Evolutionary conservation across 2,797 vertebrate genomes (phyloP), one percentile per base, ranked within the genome.

Genomic region (Sebastes nivosus): DNA sequence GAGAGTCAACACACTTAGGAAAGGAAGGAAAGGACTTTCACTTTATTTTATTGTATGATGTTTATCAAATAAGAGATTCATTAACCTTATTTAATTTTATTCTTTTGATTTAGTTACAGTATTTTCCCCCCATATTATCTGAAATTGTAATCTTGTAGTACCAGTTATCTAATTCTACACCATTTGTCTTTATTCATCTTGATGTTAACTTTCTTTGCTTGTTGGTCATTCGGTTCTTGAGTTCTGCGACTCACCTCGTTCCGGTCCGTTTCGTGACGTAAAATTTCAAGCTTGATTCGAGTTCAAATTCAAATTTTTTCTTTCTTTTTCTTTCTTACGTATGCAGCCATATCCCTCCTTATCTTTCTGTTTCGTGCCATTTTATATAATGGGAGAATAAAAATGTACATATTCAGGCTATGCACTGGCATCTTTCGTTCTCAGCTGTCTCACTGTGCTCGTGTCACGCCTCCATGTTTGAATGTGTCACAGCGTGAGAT

Each of bases 391-490:
- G 0, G 67, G 38, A 73, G 22, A 70, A 77, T 52, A 73, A 30
- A 66, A 68, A 54, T 84, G 78, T 89, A 87, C 58, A 88, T 87
- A 82, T 87, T 80, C 87, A 64, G 89, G 81, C 89, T 92, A 90
- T 92, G 92, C 91, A 92, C 88, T 89, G 79, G 75, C 75, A 60
- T 85, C 52, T 80, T 67, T 32, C n/a, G 14, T 75, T 60, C 38
- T 3, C 46, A 50, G 69, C 67, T 66, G 72, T 72, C 54, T 59
- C 71, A 36, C 66, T 83, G 85, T 87, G 72, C 68, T 72, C 24
- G 46, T 77, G 67, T 84, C 77, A 63, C 24, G 34, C 30, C 72
- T 80, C 66, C 82, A 70, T 36, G 73, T 71, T 14, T 83, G 74
- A 84, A 54, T 73, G 77, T 83, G 79, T 83, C 64, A 60, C 71